These are phyloP conservation scores for Erebia palarica DNA, from an alignment of 2,888 invertebrate species.

Conservation along the genomic window DNA sequence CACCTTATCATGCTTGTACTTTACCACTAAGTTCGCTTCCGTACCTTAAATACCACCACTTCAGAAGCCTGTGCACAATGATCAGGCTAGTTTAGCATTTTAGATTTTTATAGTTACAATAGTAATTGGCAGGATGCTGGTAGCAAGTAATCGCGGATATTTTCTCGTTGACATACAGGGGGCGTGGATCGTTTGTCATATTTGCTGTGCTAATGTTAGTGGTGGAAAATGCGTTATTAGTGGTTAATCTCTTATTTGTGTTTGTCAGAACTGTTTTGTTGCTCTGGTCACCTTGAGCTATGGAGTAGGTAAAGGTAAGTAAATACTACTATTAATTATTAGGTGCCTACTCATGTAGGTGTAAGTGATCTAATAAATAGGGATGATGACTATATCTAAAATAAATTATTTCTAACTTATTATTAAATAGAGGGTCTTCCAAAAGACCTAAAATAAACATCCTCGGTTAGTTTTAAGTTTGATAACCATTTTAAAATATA, in stretches of 20 bases:
- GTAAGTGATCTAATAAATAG: too few relatives aligned
- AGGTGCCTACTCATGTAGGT: too few relatives aligned
- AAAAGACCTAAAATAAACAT: too few relatives aligned
- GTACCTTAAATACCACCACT: too few relatives aligned
- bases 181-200: slow-evolving; percentile 18
- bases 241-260: slow-evolving; percentile 4
- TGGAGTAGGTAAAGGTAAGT: neutral
- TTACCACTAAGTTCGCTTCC: neutral
- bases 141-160: slow-evolving; percentile 10
- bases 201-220: neutral
- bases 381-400: too few relatives aligned
- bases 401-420: too few relatives aligned
- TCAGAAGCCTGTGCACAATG: neutral
- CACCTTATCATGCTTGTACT: slow-evolving; percentile 31
- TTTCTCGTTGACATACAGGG: slow-evolving; percentile 4
- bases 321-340: neutral
- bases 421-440: too few relatives aligned
- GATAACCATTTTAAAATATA: too few relatives aligned
- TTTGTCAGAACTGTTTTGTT: neutral
- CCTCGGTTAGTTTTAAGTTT: too few relatives aligned
- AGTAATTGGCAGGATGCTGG: slow-evolving; percentile 7
- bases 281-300: neutral
- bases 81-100: neutral
- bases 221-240: neutral
- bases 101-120: slow-evolving; percentile 19